A percentile compares a stretch with the other conserved stretches of the same genome.
These are phyloP conservation scores for Leptinotarsa texana DNA, from an alignment of 1,140 invertebrate species.

Conservation along the genomic window DNA sequence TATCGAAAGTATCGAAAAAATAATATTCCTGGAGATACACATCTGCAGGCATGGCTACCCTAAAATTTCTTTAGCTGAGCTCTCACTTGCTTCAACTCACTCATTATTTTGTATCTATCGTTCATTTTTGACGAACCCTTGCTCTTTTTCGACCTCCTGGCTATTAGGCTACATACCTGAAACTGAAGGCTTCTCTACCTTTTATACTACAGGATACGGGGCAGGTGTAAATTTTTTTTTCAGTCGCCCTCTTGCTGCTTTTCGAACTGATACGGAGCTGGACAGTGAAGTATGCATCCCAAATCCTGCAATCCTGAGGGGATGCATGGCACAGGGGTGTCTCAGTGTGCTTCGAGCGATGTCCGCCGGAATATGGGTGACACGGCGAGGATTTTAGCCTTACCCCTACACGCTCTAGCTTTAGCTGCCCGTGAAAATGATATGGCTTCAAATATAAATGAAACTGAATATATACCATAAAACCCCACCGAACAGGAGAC, in stretches of 20 bases:
- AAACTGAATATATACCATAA: too few species aligned
- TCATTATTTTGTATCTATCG: background rate
- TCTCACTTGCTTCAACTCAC: background rate
- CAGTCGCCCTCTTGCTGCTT: background rate
- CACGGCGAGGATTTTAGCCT: too few species aligned
- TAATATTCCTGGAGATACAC: background rate
- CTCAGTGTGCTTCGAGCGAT: background rate
- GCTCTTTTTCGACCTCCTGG: background rate
- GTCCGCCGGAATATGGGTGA: background rate
- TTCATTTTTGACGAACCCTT: background rate
- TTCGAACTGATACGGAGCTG: background rate
- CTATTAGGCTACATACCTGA: background rate
- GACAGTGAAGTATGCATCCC: background rate
- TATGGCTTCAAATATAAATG: too few species aligned
- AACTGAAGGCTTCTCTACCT: background rate
- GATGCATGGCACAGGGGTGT: background rate
- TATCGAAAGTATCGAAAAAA: background rate
- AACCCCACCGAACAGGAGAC: too few species aligned
- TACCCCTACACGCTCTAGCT: too few species aligned
- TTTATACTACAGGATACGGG: background rate
- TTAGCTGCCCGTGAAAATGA: too few species aligned
- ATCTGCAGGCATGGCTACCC: constrained; percentile 1
- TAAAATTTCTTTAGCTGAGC: background rate
- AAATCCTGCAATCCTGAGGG: background rate
- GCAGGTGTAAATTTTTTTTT: background rate